Percentiles rank a stretch among this genome's conserved stretches.
phyloP scores from a whole-genome alignment of 2,113 vertebrate species.

The Poicephalus gulielmi region DNA sequence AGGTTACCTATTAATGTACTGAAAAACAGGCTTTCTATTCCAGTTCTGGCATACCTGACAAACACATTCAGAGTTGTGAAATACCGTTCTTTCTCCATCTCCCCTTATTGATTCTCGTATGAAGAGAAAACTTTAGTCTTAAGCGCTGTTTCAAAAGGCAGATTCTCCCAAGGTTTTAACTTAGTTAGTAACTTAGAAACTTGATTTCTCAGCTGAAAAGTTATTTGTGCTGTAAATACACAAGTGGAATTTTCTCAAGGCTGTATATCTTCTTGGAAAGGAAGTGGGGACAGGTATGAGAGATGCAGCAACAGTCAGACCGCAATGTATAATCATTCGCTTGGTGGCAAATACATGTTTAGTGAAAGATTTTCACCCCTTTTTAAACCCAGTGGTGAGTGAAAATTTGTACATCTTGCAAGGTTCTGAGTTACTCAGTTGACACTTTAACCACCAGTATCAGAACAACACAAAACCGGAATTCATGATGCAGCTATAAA shows the following conservation, averaged over 20 bases:
- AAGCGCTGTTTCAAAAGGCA: background rate
- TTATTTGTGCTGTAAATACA: slow-evolving; percentile 25
- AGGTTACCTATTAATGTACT: background rate
- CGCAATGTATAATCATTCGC: background rate
- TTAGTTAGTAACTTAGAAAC: background rate
- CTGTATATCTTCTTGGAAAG: background rate
- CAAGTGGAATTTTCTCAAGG: background rate
- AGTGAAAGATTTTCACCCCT: background rate
- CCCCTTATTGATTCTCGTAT: background rate
- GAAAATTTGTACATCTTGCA: background rate
- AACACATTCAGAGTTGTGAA: slow-evolving; percentile 1
- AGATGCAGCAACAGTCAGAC: background rate
- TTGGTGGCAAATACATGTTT: background rate
- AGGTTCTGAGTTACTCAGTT: background rate
- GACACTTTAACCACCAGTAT: background rate
- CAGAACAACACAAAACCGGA: background rate
- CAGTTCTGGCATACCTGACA: background rate
- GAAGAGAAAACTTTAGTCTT: background rate
- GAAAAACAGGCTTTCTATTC: background rate
- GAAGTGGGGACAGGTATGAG: background rate
- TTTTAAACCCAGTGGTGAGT: background rate
- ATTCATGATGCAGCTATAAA: background rate
- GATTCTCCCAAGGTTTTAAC: background rate
- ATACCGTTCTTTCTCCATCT: background rate
- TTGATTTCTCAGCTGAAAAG: slow-evolving; percentile 9